phyloP scores from a whole-genome alignment of 1,140 invertebrate species.

The Nephila pilipes region DNA sequence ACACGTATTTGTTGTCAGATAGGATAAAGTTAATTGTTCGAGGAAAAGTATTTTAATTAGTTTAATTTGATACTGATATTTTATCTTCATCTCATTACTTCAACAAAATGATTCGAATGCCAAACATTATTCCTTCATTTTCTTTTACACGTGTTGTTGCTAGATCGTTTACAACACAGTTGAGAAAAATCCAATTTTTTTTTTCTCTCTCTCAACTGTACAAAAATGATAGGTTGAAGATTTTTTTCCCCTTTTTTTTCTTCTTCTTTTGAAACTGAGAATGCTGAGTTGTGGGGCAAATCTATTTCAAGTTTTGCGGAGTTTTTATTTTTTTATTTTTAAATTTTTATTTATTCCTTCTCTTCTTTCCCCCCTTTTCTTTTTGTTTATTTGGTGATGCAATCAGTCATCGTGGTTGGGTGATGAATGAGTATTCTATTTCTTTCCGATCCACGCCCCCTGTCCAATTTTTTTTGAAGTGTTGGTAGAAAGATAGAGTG shows the following conservation, averaged over 20 bases:
- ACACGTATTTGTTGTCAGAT: too few relatives aligned
- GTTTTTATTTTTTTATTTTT: neutral
- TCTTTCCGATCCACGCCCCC: slow-evolving; percentile 53
- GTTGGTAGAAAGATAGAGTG: neutral
- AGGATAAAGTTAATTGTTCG: too few relatives aligned
- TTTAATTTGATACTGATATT: too few relatives aligned
- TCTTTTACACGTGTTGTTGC: too few relatives aligned
- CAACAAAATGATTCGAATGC: too few relatives aligned
- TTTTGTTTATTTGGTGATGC: slow-evolving; percentile 54
- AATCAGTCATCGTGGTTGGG: slow-evolving; percentile 59
- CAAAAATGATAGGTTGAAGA: neutral
- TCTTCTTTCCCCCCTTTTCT: slow-evolving; percentile 22
- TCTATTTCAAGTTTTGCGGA: slow-evolving; percentile 45
- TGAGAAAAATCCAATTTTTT: too few relatives aligned
- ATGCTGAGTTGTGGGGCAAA: neutral
- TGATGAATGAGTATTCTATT: slow-evolving; percentile 66
- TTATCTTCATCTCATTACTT: too few relatives aligned
- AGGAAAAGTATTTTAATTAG: too few relatives aligned
- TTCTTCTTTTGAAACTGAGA: neutral
- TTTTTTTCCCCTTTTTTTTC: neutral
- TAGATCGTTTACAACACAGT: too few relatives aligned
- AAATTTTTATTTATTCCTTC: neutral
- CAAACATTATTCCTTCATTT: too few relatives aligned
- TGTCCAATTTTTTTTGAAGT: neutral
- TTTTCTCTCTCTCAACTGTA: too few relatives aligned